Base-by-base conservation (phyloP, 2,888 invertebrate genomes). In the Brachypalpus laphriformis region DNA sequence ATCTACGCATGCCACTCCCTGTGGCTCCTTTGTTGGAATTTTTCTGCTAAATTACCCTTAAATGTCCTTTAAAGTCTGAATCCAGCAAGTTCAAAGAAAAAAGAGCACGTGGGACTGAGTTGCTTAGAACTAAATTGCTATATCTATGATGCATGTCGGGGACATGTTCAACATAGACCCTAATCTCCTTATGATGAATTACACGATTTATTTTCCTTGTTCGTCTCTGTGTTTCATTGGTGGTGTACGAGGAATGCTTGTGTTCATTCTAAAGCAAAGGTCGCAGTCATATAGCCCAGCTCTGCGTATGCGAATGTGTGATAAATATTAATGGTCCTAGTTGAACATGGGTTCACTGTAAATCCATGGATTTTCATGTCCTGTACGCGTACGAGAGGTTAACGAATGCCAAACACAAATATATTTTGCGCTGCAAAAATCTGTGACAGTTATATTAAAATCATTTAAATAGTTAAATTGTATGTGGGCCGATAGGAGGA, bases 111-210 rank as follows among this genome's bases (percentile, higher is more conserved):
- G 40, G 5, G 14, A 40, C 11, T n/a, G 40, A 40, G 3, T 40
- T 40, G 37, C n/a, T 20, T 9, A 34, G 37, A 8, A 11, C 34
- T 3, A 47, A 47, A 47, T 20, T 37, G 18, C 18, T 37, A 2
- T 56, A 56, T 20, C 20, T 37, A 6, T 34, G 20, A 37, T 20
- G 11, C 20, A 34, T 34, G 18, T 56, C 20, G 34, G 34, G 11
- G 34, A n/a, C 56, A 37, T 57, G 56, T 20, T 34, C n/a, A 18
- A 37, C 56, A 57, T 16, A n/a, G 16, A 20, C 34, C 56, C 56
- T 56, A 56, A 56, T 56, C 34, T 57, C 37, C 34, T n/a, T 57
- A 37, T 57, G 56, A 57, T 57, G 56, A 57, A 57, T 57, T 57
- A 37, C 56, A 37, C n/a, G 34, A 34, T 11, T 57, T 57, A 37